A percentile compares a stretch with the other conserved stretches of the same genome.
These are phyloP conservation scores for Drosophila atroscutellata DNA, from an alignment of 2,888 invertebrate genomes.

Conservation along the genomic window DNA sequence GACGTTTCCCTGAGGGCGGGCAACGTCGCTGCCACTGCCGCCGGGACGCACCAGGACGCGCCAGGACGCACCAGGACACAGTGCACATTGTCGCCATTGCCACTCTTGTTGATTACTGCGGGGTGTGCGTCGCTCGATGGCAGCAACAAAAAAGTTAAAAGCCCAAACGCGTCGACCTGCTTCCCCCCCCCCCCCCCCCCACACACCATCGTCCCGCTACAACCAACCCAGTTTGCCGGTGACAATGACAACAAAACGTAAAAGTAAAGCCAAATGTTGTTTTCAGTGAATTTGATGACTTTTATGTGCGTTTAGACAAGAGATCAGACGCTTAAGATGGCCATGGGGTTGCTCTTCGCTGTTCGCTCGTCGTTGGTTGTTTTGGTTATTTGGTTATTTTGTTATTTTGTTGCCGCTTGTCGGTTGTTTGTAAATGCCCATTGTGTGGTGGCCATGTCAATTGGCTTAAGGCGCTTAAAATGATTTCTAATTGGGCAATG, in stretches of 20 bases:
- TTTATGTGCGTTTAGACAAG: conserved; percentile 82
- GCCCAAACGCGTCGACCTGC: conserved; percentile 49
- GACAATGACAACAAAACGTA: conserved; percentile 78
- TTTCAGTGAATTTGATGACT: conserved; percentile 84
- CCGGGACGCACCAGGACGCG: conserved; percentile 31
- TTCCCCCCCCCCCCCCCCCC: background rate
- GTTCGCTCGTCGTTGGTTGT: conserved; percentile 27
- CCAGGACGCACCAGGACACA: conserved; percentile 60
- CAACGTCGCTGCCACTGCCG: conserved; percentile 53
- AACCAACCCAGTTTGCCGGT: conserved; percentile 40
- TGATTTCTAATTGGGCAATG: conserved; percentile 82
- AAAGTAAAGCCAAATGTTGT: conserved; percentile 80
- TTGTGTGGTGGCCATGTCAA: conserved; percentile 65
- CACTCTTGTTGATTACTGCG: conserved; percentile 78
- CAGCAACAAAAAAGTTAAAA: conserved; percentile 76
- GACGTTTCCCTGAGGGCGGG: conserved; percentile 82
- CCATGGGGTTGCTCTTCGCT: conserved; percentile 70
- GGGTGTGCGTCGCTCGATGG: conserved; percentile 44
- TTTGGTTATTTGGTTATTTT: conserved; percentile 39
- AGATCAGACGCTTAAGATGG: conserved; percentile 84
- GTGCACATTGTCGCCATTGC: conserved; percentile 66
- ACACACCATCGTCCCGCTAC: background rate
- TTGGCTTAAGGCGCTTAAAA: conserved; percentile 75
- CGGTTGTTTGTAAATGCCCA: conserved; percentile 40
- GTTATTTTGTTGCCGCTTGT: conserved; percentile 17